Base-by-base conservation (phyloP, 1,140 invertebrate species). In the Papilio polytes region DNA sequence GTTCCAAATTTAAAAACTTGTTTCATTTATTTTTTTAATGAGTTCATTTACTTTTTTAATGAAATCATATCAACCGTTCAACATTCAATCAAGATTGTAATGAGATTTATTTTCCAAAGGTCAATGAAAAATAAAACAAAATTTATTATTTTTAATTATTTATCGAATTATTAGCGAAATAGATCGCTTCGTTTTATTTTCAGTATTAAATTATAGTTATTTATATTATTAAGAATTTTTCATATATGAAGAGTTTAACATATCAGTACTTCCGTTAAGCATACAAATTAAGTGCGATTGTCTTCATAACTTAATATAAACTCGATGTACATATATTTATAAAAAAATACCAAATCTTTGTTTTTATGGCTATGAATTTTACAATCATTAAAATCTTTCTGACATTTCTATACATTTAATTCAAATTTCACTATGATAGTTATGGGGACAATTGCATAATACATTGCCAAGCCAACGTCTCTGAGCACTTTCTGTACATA, bases 391-490 rank as follows among this genome's bases (percentile, higher is more conserved):
- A 18, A 51, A 48, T 51, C 48, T 51, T 15, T 3, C 15, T 51
- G 48, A 51, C 48, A 51, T 51, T 15, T 13, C 13, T 13, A 48
- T 48, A 48, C 10, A 48, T 48, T 12, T 48, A 6, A 15, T 51
- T 15, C 48, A 41, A 41, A 8, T 41, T 41, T 8, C 6, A 41
- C 36, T 8, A 76, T 44, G 59, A 70, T 78, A 80, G 80, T 85
- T 85, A 83, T 86, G 81, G 83, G 85, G 83, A 83, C 84, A 85
- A 82, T 84, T 85, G 81, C 70, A 48, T 78, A 70, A 77, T 80
- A 85, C 90, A 92, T 90, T 85, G 91, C 86, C 91, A 87, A 88
- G 90, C 91, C 91, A 92, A 92, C 92, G 90, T 87, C 56, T 66
- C 80, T 77, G 80, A 88, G 86, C 85, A 89, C 87, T 66, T 74